phyloP scores from a whole-genome alignment of 2,888 invertebrate species.

The Stramonita haemastoma region DNA sequence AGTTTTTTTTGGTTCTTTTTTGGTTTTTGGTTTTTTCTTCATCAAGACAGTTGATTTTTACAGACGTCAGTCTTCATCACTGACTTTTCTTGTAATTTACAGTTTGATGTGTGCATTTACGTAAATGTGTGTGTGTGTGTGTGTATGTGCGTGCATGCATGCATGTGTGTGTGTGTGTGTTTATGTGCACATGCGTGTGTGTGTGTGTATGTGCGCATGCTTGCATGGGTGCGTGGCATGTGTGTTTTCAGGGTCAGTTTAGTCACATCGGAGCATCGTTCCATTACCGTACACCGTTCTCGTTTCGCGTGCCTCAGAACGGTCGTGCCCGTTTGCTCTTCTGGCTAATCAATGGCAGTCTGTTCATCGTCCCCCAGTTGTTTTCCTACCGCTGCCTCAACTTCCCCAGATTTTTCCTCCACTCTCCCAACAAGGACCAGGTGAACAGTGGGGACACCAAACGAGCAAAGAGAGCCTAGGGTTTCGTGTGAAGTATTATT shows the following conservation, averaged over 20 bases:
- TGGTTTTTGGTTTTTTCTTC: too few species aligned
- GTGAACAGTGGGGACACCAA: background rate
- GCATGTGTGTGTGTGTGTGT: background rate
- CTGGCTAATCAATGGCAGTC: constrained; percentile 56
- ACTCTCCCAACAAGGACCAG: background rate
- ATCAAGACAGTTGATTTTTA: too few species aligned
- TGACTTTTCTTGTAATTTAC: background rate
- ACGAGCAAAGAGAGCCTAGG: background rate
- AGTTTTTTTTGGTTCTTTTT: too few species aligned
- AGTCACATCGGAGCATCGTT: constrained; percentile 60
- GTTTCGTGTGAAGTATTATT: too few species aligned
- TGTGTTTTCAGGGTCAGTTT: constrained; percentile 58
- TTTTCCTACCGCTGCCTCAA: constrained; percentile 54
- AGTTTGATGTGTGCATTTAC: background rate
- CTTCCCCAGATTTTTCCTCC: constrained; percentile 26
- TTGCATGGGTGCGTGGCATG: background rate
- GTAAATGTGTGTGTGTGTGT: background rate
- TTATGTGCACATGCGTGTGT: background rate
- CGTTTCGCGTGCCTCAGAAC: constrained; percentile 54
- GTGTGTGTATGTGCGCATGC: background rate
- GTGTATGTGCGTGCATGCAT: background rate
- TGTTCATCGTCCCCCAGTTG: constrained; percentile 62
- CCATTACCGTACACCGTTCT: constrained; percentile 58
- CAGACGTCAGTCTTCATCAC: too few species aligned
- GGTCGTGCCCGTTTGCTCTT: constrained; percentile 49